phyloP scores from a whole-genome alignment of 2,888 invertebrate species.

The Epinotia demarniana region DNA sequence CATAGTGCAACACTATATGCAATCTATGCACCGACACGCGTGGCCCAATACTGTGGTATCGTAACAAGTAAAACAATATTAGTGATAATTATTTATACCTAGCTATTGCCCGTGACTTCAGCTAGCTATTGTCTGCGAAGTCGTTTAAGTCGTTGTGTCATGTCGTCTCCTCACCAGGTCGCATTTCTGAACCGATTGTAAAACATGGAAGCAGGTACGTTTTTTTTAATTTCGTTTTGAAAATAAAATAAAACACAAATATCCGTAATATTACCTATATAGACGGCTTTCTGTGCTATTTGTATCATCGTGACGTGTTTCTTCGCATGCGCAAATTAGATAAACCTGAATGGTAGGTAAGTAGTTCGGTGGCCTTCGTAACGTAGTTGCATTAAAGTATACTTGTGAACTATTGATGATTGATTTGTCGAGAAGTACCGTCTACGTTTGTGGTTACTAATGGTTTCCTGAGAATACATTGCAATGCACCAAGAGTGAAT shows the following conservation, averaged over 20 bases:
- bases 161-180: no score
- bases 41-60: conserved; percentile 25
- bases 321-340: not conserved
- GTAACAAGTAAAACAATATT: conserved; percentile 14
- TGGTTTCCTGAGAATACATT: conserved; percentile 1
- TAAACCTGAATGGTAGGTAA: not conserved
- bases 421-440: conserved; percentile 15
- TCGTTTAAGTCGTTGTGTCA: no score
- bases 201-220: no score
- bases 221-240: no score
- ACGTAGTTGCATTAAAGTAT: not conserved
- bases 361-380: not conserved
- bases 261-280: not conserved
- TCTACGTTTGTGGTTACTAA: not conserved
- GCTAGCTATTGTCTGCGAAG: no score
- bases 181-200: no score
- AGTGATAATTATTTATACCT: conserved; percentile 12
- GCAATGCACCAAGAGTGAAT: not conserved
- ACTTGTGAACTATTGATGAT: not conserved
- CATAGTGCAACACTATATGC: conserved; percentile 34
- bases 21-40: conserved; percentile 30
- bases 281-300: not conserved
- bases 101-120: not conserved
- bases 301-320: not conserved
- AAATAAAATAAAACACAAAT: no score